These are phyloP conservation scores for Sphenopsis melanotis DNA, from an alignment of 2,797 vertebrate species.

Conservation along the genomic window DNA sequence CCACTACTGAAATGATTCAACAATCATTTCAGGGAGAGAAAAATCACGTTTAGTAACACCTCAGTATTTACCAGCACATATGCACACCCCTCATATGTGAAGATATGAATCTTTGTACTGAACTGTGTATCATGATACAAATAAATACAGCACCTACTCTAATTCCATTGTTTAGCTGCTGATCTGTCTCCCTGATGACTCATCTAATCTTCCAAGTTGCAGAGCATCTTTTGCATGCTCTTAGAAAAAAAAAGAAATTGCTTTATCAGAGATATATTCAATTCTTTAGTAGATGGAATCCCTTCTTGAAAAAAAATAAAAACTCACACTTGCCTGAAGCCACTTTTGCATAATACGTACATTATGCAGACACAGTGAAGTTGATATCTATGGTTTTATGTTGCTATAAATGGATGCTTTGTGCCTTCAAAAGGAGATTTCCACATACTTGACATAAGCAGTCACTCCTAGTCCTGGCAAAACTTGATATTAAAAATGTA, in stretches of 20 bases:
- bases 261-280: neutral
- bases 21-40: neutral
- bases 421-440: neutral
- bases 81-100: accelerated
- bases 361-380: neutral
- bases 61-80: neutral
- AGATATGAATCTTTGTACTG: neutral
- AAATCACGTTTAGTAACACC: neutral
- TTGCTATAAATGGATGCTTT: neutral
- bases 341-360: neutral
- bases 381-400: neutral
- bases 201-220: neutral
- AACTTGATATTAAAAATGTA: neutral
- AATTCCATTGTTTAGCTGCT: neutral
- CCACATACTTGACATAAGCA: neutral
- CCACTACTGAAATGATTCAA: neutral
- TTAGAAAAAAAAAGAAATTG: neutral
- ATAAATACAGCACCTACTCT: neutral
- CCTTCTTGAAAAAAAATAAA: neutral
- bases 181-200: neutral
- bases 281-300: neutral
- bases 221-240: neutral
- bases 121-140: neutral
- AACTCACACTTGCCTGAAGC: neutral
- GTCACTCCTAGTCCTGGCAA: neutral